A percentile compares a stretch with the other conserved stretches of the same genome.
These are phyloP conservation scores for Atta texana DNA, from an alignment of 1,140 invertebrate species.

Conservation along the genomic window DNA sequence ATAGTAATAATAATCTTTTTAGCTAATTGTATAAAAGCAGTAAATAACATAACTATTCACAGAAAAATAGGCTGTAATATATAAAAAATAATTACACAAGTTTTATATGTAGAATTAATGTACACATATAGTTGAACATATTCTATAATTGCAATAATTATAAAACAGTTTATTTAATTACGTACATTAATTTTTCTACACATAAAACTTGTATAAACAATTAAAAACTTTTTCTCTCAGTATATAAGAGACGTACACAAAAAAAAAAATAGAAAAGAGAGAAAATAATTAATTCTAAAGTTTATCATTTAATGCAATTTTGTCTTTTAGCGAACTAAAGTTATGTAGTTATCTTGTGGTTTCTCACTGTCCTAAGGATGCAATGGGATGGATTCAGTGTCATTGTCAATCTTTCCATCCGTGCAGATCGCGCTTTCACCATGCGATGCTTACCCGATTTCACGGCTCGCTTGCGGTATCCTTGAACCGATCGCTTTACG, in stretches of 20 bases:
- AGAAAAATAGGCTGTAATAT: too few relatives aligned
- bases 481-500: slow-evolving; percentile 32
- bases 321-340: too few relatives aligned
- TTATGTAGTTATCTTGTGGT: too few relatives aligned
- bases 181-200: too few relatives aligned
- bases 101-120: too few relatives aligned
- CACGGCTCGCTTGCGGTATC: slow-evolving; percentile 21
- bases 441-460: slow-evolving; percentile 15
- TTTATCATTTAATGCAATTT: not conserved
- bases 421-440: slow-evolving; percentile 49
- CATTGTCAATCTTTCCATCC: slow-evolving; percentile 18
- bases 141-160: too few relatives aligned
- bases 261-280: not conserved
- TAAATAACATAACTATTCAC: not conserved
- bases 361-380: not conserved
- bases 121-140: too few relatives aligned
- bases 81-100: too few relatives aligned
- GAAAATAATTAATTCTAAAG: not conserved
- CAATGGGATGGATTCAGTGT: not conserved
- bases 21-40: not conserved
- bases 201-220: too few relatives aligned
- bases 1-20: not conserved
- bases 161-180: too few relatives aligned
- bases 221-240: too few relatives aligned
- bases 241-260: not conserved